Conservation (phyloP, 2,113 vertebrate species). For the Paralichthys olivaceus region DNA sequence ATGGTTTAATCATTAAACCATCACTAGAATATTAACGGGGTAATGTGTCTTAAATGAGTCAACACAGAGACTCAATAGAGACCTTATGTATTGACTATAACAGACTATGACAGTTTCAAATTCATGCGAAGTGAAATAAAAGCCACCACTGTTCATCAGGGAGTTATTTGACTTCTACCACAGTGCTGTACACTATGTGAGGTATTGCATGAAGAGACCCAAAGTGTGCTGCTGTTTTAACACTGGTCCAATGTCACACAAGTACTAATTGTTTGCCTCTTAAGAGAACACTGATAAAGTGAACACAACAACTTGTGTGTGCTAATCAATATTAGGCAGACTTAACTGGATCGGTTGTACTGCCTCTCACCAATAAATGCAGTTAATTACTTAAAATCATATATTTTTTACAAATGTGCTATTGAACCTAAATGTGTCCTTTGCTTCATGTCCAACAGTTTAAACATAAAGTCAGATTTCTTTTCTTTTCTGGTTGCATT, state of each 20-base stretch:
- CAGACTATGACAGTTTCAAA: not conserved
- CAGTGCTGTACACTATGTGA: not conserved
- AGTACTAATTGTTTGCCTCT: not conserved
- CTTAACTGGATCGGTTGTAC: not conserved
- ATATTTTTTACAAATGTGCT: too few species aligned
- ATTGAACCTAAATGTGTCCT: too few species aligned
- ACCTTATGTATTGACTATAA: not conserved
- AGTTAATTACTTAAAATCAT: too few species aligned
- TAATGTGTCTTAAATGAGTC: not conserved
- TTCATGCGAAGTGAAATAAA: conserved; percentile 5
- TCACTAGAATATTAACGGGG: too few species aligned
- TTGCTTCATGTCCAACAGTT: too few species aligned
- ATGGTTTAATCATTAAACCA: too few species aligned
- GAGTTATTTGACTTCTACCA: not conserved
- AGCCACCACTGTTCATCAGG: not conserved
- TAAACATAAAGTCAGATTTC: too few species aligned
- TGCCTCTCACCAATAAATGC: not conserved
- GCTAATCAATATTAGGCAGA: not conserved
- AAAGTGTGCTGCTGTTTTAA: not conserved
- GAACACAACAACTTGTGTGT: not conserved
- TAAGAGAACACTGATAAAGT: not conserved
- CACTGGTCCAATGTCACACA: too few species aligned
- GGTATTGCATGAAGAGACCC: not conserved
- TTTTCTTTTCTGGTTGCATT: too few species aligned
- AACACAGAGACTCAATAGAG: conserved; percentile 4